Evolutionary conservation across 2,113 vertebrate genomes (phyloP).

Genomic region (Phylloscopus trochiloides): DNA sequence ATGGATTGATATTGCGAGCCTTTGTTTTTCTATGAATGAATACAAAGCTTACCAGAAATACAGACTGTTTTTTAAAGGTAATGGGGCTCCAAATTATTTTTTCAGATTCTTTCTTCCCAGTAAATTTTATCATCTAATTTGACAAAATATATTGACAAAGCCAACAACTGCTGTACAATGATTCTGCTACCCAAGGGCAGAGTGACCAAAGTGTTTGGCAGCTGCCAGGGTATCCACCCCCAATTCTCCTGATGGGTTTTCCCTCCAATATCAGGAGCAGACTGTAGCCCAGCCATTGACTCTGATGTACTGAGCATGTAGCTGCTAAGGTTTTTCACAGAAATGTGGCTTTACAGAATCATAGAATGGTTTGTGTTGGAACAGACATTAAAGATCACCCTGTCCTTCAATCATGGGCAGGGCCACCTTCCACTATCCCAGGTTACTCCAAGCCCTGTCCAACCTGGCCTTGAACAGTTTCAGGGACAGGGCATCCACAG

Average conservation of each 20-base stretch:
- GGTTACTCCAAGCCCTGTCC: background rate
- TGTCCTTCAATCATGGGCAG: accelerated
- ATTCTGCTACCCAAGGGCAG: background rate
- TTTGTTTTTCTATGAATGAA: background rate
- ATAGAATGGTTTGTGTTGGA: background rate
- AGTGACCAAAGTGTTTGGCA: background rate
- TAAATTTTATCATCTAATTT: background rate
- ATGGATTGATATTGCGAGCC: accelerated
- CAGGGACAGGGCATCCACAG: accelerated
- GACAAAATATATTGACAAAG: background rate
- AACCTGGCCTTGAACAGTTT: background rate
- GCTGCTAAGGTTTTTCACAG: background rate
- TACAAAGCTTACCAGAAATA: background rate
- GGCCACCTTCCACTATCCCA: background rate
- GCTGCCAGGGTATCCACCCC: background rate
- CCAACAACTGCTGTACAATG: accelerated
- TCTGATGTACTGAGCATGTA: background rate
- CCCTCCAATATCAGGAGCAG: background rate
- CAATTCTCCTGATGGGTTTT: background rate
- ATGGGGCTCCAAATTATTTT: background rate
- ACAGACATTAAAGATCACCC: background rate
- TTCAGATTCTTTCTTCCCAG: background rate
- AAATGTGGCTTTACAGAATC: background rate
- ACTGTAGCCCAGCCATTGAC: background rate
- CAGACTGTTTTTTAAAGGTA: background rate